These are phyloP conservation scores for Stenodema calcarata DNA, from an alignment of 2,888 invertebrate genomes.

Conservation along the genomic window DNA sequence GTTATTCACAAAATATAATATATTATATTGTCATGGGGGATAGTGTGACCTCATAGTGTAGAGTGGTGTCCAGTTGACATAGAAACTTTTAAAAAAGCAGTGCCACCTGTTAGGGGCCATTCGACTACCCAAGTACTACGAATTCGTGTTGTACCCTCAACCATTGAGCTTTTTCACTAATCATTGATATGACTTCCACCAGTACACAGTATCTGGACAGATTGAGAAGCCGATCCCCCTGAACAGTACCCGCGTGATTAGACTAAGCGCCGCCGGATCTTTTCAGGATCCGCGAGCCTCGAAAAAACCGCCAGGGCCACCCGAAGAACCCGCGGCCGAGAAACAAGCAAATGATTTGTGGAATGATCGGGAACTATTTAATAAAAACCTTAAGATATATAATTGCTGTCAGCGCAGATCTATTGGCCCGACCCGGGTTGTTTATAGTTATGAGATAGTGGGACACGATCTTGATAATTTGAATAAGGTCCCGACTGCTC, in stretches of 20 bases:
- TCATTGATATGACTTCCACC: no score
- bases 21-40: no score
- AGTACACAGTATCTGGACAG: background rate
- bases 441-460: constrained; percentile 46
- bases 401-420: constrained; percentile 49
- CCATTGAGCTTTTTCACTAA: no score
- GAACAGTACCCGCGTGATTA: background rate
- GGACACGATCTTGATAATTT: constrained; percentile 49
- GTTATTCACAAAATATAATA: no score
- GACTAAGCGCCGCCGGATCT: constrained; percentile 2
- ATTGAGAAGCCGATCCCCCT: background rate
- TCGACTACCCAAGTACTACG: no score
- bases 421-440: constrained; percentile 32
- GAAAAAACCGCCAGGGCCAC: constrained; percentile 2
- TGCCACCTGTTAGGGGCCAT: no score
- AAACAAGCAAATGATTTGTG: constrained; percentile 24
- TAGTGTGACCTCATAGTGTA: no score
- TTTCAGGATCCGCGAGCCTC: background rate
- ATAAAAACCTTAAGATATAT: constrained; percentile 35
- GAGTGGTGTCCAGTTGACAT: no score
- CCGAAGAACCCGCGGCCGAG: background rate
- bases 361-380: constrained; percentile 40
- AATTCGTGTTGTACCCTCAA: no score
- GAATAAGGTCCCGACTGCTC: constrained; percentile 36
- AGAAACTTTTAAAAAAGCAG: no score